Evolutionary conservation across 2,113 vertebrate species (phyloP), one percentile per base, ranked within the genome.

Genomic region (Leucosticte australis): DNA sequence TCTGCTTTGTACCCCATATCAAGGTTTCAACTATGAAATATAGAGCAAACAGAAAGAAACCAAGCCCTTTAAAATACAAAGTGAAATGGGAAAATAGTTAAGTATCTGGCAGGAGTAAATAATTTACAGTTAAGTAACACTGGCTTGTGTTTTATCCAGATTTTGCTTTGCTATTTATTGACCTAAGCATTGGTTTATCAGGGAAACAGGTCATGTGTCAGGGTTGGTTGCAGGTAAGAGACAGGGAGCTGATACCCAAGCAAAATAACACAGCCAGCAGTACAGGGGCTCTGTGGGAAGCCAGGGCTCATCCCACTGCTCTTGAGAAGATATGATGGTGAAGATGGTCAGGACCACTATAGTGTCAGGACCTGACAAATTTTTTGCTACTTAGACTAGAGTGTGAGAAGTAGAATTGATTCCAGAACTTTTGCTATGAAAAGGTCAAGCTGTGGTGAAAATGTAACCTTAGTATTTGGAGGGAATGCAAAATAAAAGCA

Each of bases 191-290:
- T 56, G 33, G 13, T 13, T 52, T 63, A 94, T 27, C 4, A 5
- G 20, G 20, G 15, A 28, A 77, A 63, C 9, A 63, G 64, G 42
- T 13, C 22, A 70, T 5, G 4, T 31, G 21, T 31, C 13, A 3
- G 13, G 11, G 6, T 2, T 50, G 41, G n/a, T 13, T 76, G 31
- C 28, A 52, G 53, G 4, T 39, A 63, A 41, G 56, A 44, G 21
- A 67, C 1, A 15, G 6, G 30, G 14, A 87, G 22, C 30, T 50
- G 47, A 62, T 16, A 64, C 7, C 9, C 28, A 74, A 78, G 52
- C 35, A 44, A 3, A 2, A 3, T 37, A 92, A 56, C 2, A 1
- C 1, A 71, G 39, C 3, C 30, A 44, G 41, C 1, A 1, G 24
- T 19, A 60, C 22, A 28, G 21, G 3, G 59, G 11, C 20, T 42